Conservation (phyloP, 2,113 vertebrate genomes). For the Numenius arquata region DNA sequence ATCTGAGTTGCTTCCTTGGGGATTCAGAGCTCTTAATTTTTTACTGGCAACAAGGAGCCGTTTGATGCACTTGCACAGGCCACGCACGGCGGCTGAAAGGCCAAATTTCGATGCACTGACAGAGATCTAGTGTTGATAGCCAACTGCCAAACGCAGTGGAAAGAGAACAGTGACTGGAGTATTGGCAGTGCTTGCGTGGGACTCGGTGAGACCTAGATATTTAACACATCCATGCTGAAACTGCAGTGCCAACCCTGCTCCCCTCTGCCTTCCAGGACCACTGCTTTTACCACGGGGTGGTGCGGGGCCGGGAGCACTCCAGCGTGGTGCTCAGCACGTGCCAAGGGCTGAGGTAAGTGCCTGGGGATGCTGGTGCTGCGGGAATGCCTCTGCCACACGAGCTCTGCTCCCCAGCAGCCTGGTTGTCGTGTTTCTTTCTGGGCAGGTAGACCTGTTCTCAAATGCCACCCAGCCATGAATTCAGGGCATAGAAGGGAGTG, state of each 20-base stretch:
- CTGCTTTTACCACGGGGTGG: slow-evolving; percentile 91
- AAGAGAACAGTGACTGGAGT: neutral
- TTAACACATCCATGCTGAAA: rapidly evolving
- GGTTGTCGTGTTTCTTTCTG: neutral
- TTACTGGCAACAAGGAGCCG: neutral
- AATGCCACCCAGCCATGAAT: neutral
- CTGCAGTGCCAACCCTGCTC: neutral
- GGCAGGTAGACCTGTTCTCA: neutral
- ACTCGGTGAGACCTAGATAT: neutral
- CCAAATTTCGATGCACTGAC: neutral
- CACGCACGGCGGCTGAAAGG: neutral
- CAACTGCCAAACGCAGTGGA: neutral
- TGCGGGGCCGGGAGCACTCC: slow-evolving; percentile 78
- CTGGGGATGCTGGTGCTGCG: neutral
- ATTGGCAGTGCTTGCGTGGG: rapidly evolving
- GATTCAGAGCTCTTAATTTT: neutral
- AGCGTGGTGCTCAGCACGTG: slow-evolving; percentile 88
- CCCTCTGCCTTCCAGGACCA: slow-evolving; percentile 80
- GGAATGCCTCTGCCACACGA: rapidly evolving
- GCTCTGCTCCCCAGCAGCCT: neutral
- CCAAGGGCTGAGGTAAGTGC: slow-evolving; percentile 85
- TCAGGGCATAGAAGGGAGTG: neutral
- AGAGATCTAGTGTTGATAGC: neutral
- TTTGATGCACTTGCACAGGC: neutral
- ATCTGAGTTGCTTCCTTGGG: neutral